Conservation (phyloP, 2,797 vertebrate genomes). For the Nyctibius grandis region DNA sequence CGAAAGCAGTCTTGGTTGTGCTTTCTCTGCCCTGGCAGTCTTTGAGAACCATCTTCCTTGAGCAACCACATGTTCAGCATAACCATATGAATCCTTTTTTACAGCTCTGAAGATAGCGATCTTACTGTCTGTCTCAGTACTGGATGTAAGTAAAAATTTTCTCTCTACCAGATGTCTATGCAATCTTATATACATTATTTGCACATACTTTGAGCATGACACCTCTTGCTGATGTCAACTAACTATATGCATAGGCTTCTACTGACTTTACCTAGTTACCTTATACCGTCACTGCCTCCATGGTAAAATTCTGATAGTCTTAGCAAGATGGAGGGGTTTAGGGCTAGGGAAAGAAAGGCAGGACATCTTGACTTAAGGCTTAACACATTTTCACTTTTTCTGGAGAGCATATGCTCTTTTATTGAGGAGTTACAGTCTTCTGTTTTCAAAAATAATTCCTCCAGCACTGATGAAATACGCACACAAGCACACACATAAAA, state of each 20-base stretch:
- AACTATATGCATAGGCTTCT: background rate
- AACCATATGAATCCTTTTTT: slow-evolving; percentile 24
- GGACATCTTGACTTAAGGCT: background rate
- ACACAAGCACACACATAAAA: background rate
- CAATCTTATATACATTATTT: background rate
- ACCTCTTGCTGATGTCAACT: background rate
- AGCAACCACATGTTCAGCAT: slow-evolving; percentile 38
- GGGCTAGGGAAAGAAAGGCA: background rate
- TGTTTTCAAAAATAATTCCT: background rate
- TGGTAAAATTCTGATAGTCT: background rate
- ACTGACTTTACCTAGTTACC: background rate
- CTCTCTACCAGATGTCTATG: background rate
- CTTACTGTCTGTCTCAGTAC: background rate
- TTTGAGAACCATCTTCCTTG: slow-evolving; percentile 53
- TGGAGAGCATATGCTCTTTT: background rate
- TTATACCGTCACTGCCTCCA: background rate
- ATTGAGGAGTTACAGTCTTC: background rate
- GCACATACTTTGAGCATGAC: background rate
- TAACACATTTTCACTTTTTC: background rate
- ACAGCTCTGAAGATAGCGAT: slow-evolving; percentile 24
- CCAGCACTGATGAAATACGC: background rate
- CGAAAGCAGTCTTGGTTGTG: background rate
- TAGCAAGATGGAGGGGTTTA: background rate
- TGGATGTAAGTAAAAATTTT: background rate
- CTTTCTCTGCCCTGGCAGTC: slow-evolving; percentile 50